Percentiles rank a stretch among this genome's conserved stretches.
Conservation (phyloP, 1,140 invertebrate genomes). For the Hetaerina americana region DNA sequence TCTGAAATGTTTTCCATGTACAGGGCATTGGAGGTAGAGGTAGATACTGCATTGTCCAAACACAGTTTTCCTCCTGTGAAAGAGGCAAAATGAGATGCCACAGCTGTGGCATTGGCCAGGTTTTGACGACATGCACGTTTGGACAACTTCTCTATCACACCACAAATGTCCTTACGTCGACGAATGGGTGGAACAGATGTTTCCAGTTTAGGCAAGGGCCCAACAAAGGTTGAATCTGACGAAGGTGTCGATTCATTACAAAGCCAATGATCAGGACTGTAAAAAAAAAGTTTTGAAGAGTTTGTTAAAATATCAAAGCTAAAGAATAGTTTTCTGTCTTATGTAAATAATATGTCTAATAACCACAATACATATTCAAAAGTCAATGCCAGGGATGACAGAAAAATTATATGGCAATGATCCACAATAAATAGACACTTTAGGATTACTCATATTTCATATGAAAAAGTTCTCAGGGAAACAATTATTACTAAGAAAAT, state of each 20-base stretch:
- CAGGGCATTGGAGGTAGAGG: not conserved
- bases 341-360: too few species aligned
- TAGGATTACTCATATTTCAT: too few species aligned
- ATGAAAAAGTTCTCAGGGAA: too few species aligned
- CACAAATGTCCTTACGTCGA: conserved; percentile 3
- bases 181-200: not conserved
- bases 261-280: not conserved
- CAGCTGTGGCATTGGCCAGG: conserved; percentile 31
- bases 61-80: not conserved
- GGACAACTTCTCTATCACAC: conserved; percentile 6
- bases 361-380: too few species aligned
- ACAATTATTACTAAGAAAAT: too few species aligned
- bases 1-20: not conserved
- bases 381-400: too few species aligned
- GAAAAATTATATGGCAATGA: too few species aligned
- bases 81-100: not conserved
- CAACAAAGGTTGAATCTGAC: not conserved
- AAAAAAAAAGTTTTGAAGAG: not conserved
- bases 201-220: not conserved
- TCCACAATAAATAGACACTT: too few species aligned
- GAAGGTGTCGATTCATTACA: not conserved
- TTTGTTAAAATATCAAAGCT: too few species aligned
- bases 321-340: too few species aligned
- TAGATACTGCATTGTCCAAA: not conserved
- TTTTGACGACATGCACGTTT: conserved; percentile 23